These are phyloP conservation scores for Pipistrellus kuhlii DNA, from an alignment of 2,797 vertebrate species.

Conservation along the genomic window DNA sequence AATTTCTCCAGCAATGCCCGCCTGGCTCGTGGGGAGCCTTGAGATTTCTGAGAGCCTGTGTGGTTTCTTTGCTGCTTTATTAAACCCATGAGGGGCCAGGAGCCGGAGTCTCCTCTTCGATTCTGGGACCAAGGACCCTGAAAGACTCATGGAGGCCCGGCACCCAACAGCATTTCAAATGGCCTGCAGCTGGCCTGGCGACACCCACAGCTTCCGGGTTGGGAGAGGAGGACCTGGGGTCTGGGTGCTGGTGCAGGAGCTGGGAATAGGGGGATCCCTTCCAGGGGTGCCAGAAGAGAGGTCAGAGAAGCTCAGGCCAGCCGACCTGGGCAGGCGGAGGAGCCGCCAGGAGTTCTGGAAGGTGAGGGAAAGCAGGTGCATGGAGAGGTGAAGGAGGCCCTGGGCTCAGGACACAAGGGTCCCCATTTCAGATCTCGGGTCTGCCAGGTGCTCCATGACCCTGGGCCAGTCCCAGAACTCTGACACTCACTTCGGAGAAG, in stretches of 20 bases:
- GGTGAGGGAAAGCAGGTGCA: background rate
- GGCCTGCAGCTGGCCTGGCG: background rate
- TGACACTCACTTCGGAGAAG: background rate
- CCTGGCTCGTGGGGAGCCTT: background rate
- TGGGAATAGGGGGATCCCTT: background rate
- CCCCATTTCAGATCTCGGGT: background rate
- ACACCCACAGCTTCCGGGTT: background rate
- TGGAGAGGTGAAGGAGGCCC: background rate
- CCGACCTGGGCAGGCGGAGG: background rate
- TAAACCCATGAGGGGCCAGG: background rate
- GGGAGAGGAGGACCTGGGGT: no score
- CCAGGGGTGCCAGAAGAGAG: background rate
- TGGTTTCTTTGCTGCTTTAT: background rate
- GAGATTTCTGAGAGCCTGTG: background rate
- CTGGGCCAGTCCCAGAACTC: background rate
- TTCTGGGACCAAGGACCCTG: background rate
- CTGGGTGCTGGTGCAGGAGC: background rate
- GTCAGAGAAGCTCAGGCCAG: background rate
- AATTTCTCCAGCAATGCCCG: background rate
- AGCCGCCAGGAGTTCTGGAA: background rate
- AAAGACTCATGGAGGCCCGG: background rate
- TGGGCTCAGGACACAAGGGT: background rate
- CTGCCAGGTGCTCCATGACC: background rate
- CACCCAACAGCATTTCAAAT: background rate
- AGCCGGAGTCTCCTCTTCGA: background rate